Evolutionary conservation across 2,888 invertebrate species (phyloP).

Genomic region (Apamea monoglypha): DNA sequence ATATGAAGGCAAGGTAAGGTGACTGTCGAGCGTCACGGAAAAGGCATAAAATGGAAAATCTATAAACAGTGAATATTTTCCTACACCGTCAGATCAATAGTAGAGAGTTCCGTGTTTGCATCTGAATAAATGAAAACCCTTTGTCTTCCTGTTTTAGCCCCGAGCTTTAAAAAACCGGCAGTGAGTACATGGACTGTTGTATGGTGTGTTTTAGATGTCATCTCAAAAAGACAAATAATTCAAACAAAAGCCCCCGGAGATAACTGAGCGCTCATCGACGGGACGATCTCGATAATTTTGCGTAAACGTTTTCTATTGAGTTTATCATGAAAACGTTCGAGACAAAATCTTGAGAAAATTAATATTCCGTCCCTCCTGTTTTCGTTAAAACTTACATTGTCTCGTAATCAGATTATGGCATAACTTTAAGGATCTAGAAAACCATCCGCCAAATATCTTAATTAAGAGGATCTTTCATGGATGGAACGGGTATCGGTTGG

Average conservation of each 20-base stretch:
- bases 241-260: constrained; percentile 61
- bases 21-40: not conserved
- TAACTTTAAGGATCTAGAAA: constrained; percentile 70
- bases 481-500: constrained; percentile 61
- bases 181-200: constrained; percentile 50
- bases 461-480: constrained; percentile 66
- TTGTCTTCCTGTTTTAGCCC: constrained; percentile 65
- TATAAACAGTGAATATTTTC: constrained; percentile 33
- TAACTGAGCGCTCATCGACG: constrained; percentile 13
- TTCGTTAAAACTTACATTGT: constrained; percentile 69
- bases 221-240: constrained; percentile 66
- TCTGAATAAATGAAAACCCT: constrained; percentile 69
- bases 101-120: constrained; percentile 46
- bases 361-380: constrained; percentile 66
- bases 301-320: constrained; percentile 47
- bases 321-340: constrained; percentile 46
- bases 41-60: constrained; percentile 24
- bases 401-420: constrained; percentile 71
- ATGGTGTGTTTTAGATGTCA: constrained; percentile 13
- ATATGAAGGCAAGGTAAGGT: not conserved
- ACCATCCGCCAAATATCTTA: constrained; percentile 68
- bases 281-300: constrained; percentile 44
- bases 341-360: constrained; percentile 66
- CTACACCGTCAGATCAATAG: constrained; percentile 60
- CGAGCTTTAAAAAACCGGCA: constrained; percentile 56